phyloP scores from a whole-genome alignment of 1,140 invertebrate species.

The Archegozetes longisetosus region DNA sequence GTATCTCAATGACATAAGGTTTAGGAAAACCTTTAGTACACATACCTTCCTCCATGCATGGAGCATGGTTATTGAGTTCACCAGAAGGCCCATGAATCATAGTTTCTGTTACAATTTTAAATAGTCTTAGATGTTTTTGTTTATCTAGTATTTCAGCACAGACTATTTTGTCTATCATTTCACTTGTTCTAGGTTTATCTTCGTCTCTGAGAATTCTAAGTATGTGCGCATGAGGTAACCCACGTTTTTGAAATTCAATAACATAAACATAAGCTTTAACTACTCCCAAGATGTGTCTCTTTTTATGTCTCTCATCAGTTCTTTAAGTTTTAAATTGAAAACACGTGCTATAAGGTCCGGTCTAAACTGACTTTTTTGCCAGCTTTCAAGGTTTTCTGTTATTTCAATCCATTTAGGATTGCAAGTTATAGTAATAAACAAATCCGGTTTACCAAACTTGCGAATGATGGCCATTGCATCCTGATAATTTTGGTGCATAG shows the following conservation, averaged over 20 bases:
- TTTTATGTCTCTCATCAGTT: conserved; percentile 24
- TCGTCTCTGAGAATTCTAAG: conserved; percentile 21
- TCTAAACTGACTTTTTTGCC: conserved; percentile 24
- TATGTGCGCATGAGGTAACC: conserved; percentile 31
- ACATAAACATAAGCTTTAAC: conserved; percentile 21
- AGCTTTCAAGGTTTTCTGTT: conserved; percentile 20
- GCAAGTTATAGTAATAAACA: conserved; percentile 34
- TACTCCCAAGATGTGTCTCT: conserved; percentile 15
- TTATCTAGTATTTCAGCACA: conserved; percentile 17
- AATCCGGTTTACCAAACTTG: conserved; percentile 27
- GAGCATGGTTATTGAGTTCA: conserved; percentile 14
- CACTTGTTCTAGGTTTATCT: neutral
- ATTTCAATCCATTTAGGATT: conserved; percentile 37
- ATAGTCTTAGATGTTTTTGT: conserved; percentile 27
- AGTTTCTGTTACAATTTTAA: conserved; percentile 26
- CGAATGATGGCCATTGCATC: conserved; percentile 26
- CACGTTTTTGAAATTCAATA: conserved; percentile 31
- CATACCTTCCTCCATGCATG: conserved; percentile 23
- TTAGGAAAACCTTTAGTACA: conserved; percentile 18
- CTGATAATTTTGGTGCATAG: conserved; percentile 20
- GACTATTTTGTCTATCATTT: conserved; percentile 16
- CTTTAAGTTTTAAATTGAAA: conserved; percentile 28
- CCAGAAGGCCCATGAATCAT: conserved; percentile 30
- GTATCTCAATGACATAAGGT: neutral
- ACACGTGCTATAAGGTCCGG: conserved; percentile 30